These are phyloP conservation scores for Drosophila kikkawai DNA, from an alignment of 1,140 invertebrate genomes.

Conservation along the genomic window DNA sequence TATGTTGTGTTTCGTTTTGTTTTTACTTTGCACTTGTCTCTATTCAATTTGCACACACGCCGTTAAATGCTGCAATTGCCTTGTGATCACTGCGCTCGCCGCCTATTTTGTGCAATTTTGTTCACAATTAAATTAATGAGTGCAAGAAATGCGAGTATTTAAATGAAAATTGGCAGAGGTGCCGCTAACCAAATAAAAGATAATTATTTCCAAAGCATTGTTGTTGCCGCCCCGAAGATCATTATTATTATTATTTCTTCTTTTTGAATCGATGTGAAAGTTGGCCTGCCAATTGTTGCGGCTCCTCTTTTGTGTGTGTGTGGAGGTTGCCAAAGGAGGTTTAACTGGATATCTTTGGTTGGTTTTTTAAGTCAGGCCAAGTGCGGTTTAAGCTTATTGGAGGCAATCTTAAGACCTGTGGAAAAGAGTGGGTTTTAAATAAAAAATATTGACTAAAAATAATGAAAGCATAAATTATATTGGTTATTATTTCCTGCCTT, in stretches of 20 bases:
- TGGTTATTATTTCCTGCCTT: background rate
- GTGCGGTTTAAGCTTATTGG: slow-evolving; percentile 35
- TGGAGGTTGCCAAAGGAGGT: slow-evolving; percentile 20
- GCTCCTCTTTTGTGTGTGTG: slow-evolving; percentile 30
- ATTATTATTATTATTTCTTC: slow-evolving; percentile 24
- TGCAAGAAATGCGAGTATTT: slow-evolving; percentile 42
- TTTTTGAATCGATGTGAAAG: slow-evolving; percentile 58
- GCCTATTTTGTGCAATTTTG: slow-evolving; percentile 37
- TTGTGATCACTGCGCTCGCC: slow-evolving; percentile 26
- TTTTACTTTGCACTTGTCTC: slow-evolving; percentile 42
- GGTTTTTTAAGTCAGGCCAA: slow-evolving; percentile 12
- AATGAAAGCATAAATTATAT: too few species aligned
- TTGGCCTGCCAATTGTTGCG: slow-evolving; percentile 50
- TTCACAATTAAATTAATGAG: slow-evolving; percentile 64
- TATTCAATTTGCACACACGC: slow-evolving; percentile 36
- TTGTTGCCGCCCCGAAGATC: slow-evolving; percentile 5
- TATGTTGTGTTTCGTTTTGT: background rate
- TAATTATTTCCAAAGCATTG: slow-evolving; percentile 22
- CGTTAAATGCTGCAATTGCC: slow-evolving; percentile 42
- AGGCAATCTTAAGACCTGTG: background rate
- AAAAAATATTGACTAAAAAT: background rate
- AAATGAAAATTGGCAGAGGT: slow-evolving; percentile 47
- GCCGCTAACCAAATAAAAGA: slow-evolving; percentile 25
- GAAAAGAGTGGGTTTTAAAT: background rate
- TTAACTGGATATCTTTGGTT: slow-evolving; percentile 33